Base-by-base conservation (phyloP, 1,140 invertebrate species). In the Pinna nobilis region DNA sequence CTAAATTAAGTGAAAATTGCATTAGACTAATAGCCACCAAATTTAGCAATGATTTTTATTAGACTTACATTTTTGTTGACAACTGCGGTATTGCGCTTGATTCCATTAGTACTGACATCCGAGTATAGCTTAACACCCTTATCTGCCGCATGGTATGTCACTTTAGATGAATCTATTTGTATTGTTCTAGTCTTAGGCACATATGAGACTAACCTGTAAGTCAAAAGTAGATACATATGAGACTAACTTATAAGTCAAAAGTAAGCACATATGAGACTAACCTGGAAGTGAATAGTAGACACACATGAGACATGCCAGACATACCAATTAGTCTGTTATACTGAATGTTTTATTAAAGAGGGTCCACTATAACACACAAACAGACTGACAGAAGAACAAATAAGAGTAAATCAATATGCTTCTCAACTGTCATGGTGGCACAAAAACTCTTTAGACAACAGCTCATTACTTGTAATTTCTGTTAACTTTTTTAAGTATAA, bases 61-160 rank as follows among this genome's bases (percentile, higher is more conserved):
- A 35, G 66, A 82, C 83, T 81, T 82, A 84, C 83, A 78, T 81
- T 82, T 77, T 81, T 79, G 70, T 70, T 80, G 57, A 72, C 67
- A 30, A 74, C 65, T 32, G 95, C 95, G 88, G 94, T 94, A 91
- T 93, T 94, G 89, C 90, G 91, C 92, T 90, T 93, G 90, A 91
- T 94, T 89, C 95, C 95, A 92, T 97, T 97, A 89, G 76, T 76
- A 57, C 94, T 95, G 91, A 96, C 96, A 91, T 97, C 96, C 92
- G 96, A 95, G 92, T 97, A 98, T 86, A 97, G 96, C 92, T 97
- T 97, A 90, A 98, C 95, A 92, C 96, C 94, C 90, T 94, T 94
- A 87, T 94, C 90, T 66, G 88, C 88, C 37, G 86, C 85, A 61
- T 82, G 70, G 67, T 89, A 88, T 7, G 83, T 83, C 1, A 88